Conservation (phyloP, 2,888 invertebrate species). For the Augiades crinisus region DNA sequence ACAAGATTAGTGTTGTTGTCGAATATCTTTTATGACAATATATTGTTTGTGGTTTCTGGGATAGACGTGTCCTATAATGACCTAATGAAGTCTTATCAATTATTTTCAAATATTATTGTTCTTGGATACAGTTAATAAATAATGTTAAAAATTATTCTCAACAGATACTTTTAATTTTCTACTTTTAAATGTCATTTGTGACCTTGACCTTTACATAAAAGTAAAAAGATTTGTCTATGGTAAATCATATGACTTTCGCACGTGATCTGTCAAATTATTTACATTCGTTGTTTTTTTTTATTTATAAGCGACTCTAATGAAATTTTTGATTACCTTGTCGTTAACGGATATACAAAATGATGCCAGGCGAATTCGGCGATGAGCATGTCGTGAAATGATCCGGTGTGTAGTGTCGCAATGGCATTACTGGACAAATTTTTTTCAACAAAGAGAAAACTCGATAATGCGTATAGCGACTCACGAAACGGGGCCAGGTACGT, state of each 20-base stretch:
- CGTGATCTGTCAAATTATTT: slow-evolving; percentile 71
- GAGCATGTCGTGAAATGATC: slow-evolving; percentile 56
- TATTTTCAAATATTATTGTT: too few species aligned
- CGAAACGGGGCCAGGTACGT: slow-evolving; percentile 77
- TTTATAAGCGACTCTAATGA: slow-evolving; percentile 35
- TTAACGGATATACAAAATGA: slow-evolving; percentile 37
- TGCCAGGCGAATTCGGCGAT: slow-evolving; percentile 42
- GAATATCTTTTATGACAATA: too few species aligned
- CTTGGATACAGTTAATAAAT: too few species aligned
- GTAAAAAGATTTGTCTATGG: slow-evolving; percentile 54
- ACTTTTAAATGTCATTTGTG: slow-evolving; percentile 14
- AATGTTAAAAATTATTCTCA: too few species aligned
- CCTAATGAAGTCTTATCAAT: too few species aligned
- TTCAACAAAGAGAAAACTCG: slow-evolving; percentile 82
- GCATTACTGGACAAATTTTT: slow-evolving; percentile 89
- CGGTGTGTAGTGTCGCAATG: slow-evolving; percentile 77
- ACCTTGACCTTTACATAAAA: slow-evolving; percentile 40
- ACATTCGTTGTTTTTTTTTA: slow-evolving; percentile 44
- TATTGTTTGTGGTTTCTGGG: too few species aligned
- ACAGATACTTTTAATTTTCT: too few species aligned
- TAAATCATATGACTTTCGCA: slow-evolving; percentile 76
- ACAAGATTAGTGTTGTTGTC: too few species aligned
- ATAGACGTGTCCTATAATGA: too few species aligned
- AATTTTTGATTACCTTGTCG: slow-evolving; percentile 31
- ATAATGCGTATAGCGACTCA: slow-evolving; percentile 61